Evolutionary conservation across 2,888 invertebrate genomes (phyloP).

Genomic region (Drosophila koepferae): DNA sequence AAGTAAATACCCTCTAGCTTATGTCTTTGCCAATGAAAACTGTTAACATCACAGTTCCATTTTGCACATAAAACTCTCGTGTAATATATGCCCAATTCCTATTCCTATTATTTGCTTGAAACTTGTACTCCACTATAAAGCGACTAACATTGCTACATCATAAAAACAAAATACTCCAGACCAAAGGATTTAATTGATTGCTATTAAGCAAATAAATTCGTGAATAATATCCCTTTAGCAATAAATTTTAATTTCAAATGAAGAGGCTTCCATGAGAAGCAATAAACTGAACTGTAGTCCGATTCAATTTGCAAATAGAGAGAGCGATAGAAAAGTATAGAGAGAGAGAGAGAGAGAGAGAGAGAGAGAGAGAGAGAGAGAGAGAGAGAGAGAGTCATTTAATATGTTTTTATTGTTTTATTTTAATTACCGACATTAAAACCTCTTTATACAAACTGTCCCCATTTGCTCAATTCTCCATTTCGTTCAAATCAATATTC

Average conservation of each 20-base stretch:
- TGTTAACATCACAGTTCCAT: too few relatives aligned
- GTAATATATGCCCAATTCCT: too few relatives aligned
- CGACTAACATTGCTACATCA: background rate
- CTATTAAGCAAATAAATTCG: background rate
- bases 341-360: background rate
- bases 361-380: background rate
- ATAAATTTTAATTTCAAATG: background rate
- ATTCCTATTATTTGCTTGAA: too few relatives aligned
- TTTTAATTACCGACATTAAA: background rate
- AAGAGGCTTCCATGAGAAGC: accelerated
- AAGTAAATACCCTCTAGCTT: background rate
- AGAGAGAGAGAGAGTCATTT: background rate
- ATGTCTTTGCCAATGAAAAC: too few relatives aligned
- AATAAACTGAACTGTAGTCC: background rate
- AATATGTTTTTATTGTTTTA: background rate
- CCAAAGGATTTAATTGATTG: background rate
- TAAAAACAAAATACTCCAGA: background rate
- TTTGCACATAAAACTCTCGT: too few relatives aligned
- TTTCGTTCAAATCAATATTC: conserved; percentile 6
- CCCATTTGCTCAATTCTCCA: background rate
- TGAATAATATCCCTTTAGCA: background rate
- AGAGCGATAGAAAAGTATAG: background rate
- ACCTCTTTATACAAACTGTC: background rate
- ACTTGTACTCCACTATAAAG: background rate
- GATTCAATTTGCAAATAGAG: background rate